Base-by-base conservation (phyloP, 2,888 invertebrate species). In the Drosophila kambysellisi region DNA sequence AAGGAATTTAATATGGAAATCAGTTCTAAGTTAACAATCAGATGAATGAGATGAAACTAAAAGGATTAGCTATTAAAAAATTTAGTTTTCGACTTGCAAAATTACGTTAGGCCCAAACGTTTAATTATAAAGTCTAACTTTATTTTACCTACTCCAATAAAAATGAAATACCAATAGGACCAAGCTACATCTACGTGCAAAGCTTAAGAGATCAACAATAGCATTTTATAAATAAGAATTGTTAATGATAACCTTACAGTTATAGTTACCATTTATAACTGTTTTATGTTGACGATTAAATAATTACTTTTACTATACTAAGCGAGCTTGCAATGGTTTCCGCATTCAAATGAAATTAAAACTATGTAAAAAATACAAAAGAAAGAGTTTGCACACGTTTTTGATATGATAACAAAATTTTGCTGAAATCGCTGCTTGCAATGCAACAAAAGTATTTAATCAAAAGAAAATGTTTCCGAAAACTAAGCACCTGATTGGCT, bases 261-360 rank as follows among this genome's bases (percentile, higher is more conserved):
- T 29, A 63, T 33, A 46, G 65, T 33, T 41, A 66, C 48, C 61
- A 52, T 72, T 75, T 57, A 37, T 50, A 64, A 43, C 57, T 43
- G 57, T 35, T 62, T 77, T 76, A 11, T 53, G 51, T 60, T 61
- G 12, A 43, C 15, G 11, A 7, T 54, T 48, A 32, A 25, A 43
- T 41, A 30, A 52, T 37, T 35, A 25, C 30, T 32, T 61, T 81
- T 59, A 25, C 20, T 67, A 63, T 57, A 80, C 68, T 72, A 78
- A 89, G 89, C 89, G 91, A 91, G 91, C 91, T 91, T 91, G 91
- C 85, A 90, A 91, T 91, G 91, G 91, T 91, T 91, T 91, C 91
- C 77, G 78, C 82, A 75, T 61, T 60, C 60, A 52, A 59, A 53
- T 32, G n/a, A 68, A 66, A 71, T 67, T 58, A 41, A 66, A 39